Conservation (phyloP, 2,113 vertebrate species). For the Pyxicephalus adspersus region DNA sequence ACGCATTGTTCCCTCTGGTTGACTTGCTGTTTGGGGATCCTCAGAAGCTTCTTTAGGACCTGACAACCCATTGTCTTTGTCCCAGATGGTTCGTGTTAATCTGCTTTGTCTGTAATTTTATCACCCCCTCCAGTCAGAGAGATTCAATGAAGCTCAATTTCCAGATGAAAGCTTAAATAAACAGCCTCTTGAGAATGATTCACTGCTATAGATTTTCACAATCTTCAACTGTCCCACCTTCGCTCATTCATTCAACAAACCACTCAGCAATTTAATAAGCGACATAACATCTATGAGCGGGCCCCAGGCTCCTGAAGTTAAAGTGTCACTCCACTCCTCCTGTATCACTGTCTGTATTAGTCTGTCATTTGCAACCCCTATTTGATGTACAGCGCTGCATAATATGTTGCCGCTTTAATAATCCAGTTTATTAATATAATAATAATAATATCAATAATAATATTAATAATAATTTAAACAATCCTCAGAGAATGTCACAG, state of each 20-base stretch:
- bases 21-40: too few species aligned
- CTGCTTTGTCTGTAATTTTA: constrained; percentile 17
- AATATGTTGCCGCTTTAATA: too few species aligned
- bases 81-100: not conserved
- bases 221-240: constrained; percentile 7
- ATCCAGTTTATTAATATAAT: too few species aligned
- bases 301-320: too few species aligned
- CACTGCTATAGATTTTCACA: constrained; percentile 69
- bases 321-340: too few species aligned
- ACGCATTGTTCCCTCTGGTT: too few species aligned
- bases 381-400: too few species aligned
- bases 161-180: constrained; percentile 58
- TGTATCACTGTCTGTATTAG: too few species aligned
- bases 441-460: too few species aligned
- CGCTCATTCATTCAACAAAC: constrained; percentile 72
- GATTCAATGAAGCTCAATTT: constrained; percentile 64
- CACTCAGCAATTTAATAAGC: constrained; percentile 70
- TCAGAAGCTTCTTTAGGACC: not conserved
- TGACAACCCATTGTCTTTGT: not conserved
- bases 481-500: too few species aligned
- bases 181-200: constrained; percentile 64
- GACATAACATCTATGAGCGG: not conserved
- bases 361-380: too few species aligned
- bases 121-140: constrained; percentile 42
- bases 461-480: too few species aligned